These are phyloP conservation scores for Melanotaenia maccullochi DNA, from an alignment of 2,797 vertebrate genomes.

Conservation along the genomic window DNA sequence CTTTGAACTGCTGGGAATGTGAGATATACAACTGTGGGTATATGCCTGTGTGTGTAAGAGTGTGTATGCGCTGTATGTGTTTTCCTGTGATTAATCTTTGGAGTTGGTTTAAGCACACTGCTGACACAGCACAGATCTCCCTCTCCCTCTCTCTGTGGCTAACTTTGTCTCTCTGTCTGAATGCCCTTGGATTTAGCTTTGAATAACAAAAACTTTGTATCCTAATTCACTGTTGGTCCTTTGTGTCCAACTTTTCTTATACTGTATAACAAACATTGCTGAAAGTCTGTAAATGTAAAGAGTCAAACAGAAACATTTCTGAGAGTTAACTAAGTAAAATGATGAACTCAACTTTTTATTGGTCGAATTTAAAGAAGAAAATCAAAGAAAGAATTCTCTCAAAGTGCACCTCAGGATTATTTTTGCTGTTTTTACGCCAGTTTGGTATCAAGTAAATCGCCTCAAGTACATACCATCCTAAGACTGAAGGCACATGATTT, in stretches of 20 bases:
- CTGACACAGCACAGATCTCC: slow-evolving; percentile 82
- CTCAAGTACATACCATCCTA: background rate
- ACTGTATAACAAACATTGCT: slow-evolving; percentile 19
- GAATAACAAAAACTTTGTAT: slow-evolving; percentile 77
- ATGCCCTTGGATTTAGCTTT: slow-evolving; percentile 81
- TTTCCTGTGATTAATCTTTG: slow-evolving; percentile 84
- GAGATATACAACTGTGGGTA: slow-evolving; percentile 80
- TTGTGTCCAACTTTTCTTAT: slow-evolving; percentile 45
- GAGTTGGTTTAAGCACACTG: slow-evolving; percentile 81
- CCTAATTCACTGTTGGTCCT: slow-evolving; percentile 63
- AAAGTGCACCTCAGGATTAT: background rate
- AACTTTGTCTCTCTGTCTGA: slow-evolving; percentile 74
- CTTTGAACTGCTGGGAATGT: slow-evolving; percentile 83
- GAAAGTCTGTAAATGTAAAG: slow-evolving; percentile 14
- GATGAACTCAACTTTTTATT: background rate
- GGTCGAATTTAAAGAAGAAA: background rate
- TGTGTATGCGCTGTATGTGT: slow-evolving; percentile 73
- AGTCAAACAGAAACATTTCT: too few species aligned
- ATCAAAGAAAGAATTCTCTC: background rate
- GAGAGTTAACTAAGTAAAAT: background rate
- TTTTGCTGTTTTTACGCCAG: background rate
- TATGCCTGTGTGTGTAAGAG: slow-evolving; percentile 43
- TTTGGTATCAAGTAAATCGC: too few species aligned
- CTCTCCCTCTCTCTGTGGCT: slow-evolving; percentile 55
- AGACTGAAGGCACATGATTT: background rate